Percentiles rank a stretch among this genome's conserved stretches.
Evolutionary conservation across 2,113 vertebrate genomes (phyloP).

Genomic region (Chionodraco myersi): DNA sequence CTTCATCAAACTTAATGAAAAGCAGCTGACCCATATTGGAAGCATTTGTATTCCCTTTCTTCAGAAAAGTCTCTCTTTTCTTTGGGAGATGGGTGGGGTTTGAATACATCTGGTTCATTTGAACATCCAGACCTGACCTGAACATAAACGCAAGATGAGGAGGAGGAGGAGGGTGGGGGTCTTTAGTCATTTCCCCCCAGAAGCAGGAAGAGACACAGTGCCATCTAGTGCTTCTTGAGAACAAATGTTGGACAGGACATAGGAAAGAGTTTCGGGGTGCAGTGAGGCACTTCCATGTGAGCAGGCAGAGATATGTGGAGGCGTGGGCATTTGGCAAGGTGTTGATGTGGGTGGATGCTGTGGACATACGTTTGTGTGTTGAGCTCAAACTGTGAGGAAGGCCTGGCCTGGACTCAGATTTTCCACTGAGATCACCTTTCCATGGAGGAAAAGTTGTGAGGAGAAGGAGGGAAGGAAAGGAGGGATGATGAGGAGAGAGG

Average conservation of each 20-base stretch:
- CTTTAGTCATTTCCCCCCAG: neutral
- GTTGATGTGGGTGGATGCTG: conserved; percentile 52
- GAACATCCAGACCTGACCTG: conserved; percentile 44
- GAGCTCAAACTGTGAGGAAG: conserved; percentile 31
- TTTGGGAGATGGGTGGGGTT: conserved; percentile 38
- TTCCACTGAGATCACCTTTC: conserved; percentile 84
- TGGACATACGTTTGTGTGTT: conserved; percentile 32
- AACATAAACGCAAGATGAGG: conserved; percentile 50
- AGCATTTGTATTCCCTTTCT: conserved; percentile 33
- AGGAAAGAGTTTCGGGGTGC: conserved; percentile 38
- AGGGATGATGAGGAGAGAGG: conserved; percentile 3
- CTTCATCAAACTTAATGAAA: conserved; percentile 48
- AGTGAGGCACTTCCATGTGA: neutral
- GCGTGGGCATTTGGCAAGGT: conserved; percentile 53
- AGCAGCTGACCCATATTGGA: conserved; percentile 55
- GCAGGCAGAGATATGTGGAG: conserved; percentile 2
- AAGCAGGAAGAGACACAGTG: conserved; percentile 62
- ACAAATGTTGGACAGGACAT: conserved; percentile 31
- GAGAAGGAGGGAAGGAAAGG: conserved; percentile 17
- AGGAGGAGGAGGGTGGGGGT: neutral
- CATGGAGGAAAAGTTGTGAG: conserved; percentile 43
- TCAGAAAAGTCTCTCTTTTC: conserved; percentile 6
- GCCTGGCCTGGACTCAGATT: conserved; percentile 61
- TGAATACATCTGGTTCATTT: conserved; percentile 68
- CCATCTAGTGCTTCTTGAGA: conserved; percentile 65